A percentile compares a stretch with the other conserved stretches of the same genome.
Evolutionary conservation across 2,888 invertebrate species (phyloP).

Genomic region (Phaedon cochleariae): DNA sequence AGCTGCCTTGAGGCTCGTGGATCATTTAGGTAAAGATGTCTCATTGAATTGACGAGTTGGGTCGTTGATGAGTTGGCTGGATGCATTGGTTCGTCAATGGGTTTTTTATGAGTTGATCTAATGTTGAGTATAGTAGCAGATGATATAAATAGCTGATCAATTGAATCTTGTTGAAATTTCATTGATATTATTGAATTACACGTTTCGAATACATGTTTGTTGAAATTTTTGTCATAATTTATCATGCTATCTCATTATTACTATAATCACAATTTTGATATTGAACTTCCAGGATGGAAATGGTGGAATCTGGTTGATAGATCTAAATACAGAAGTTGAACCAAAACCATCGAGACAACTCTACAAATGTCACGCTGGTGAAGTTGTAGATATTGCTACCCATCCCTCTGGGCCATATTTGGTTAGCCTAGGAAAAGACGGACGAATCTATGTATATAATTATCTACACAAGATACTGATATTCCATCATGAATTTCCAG

Average conservation of each 20-base stretch:
- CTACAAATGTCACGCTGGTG: constrained; percentile 80
- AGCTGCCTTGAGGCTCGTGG: no score
- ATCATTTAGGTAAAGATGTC: no score
- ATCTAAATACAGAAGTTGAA: constrained; percentile 67
- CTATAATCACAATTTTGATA: not conserved
- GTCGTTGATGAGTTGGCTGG: no score
- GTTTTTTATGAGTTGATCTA: no score
- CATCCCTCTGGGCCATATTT: constrained; percentile 76
- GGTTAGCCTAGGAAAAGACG: constrained; percentile 77
- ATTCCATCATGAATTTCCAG: constrained; percentile 69
- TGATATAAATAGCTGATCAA: no score
- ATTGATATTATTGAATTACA: no score
- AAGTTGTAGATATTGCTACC: constrained; percentile 72
- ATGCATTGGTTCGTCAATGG: no score
- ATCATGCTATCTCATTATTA: no score
- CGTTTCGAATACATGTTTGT: no score
- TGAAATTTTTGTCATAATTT: not conserved
- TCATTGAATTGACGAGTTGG: no score
- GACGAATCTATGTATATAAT: constrained; percentile 78
- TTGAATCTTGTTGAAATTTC: no score
- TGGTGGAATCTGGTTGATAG: constrained; percentile 82
- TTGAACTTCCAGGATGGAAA: constrained; percentile 74
- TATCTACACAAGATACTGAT: constrained; percentile 69
- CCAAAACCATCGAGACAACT: constrained; percentile 62
- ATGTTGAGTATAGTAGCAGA: no score